Base-by-base conservation (phyloP, 2,797 vertebrate genomes). In the Kryptolebias ocellatus region DNA sequence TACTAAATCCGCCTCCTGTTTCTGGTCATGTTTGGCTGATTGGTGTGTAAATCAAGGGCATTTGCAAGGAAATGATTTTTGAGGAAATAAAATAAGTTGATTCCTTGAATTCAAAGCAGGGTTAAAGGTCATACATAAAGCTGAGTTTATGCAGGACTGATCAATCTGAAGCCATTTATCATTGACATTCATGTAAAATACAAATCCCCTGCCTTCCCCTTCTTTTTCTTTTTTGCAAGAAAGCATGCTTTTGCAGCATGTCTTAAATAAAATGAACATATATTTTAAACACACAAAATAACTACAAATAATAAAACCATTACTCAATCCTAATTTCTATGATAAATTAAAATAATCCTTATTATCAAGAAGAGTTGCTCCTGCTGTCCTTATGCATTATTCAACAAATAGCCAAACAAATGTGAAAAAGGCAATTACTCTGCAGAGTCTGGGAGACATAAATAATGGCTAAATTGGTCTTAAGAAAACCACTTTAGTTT, bases 331-430 rank as follows among this genome's bases (percentile, higher is more conserved):
- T 56, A 27, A 59, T 54, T 11, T 50, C 6, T 16, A 29, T 74
- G 16, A 54, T 14, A 29, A 27, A 66, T 47, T 51, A 24, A 56
- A 46, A 63, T 47, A 45, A 45, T 58, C 49, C 51, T 34, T 52
- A 31, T 18, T 42, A 27, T 66, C 34, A 29, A 0, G 65, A 51
- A 45, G 42, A 63, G 24, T 31, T 67, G 2, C 60, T 68, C 34
- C 49, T 53, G 28, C 44, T 61, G n/a, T 61, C 6, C 56, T 18
- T 28, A 5, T 60, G n/a, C 15, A 73, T 58, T 61, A 64, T 59
- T 64, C 50, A 66, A 37, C 7, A 63, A 64, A 56, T 54, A 34
- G 66, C 55, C 42, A 60, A 58, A 29, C 24, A 66, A 34, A 67
- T 66, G 0, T 28, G 0, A 11, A 45, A 52, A 60, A 58, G 53